Percentiles rank a stretch among this genome's conserved stretches.
Conservation (phyloP, 2,113 vertebrate species). For the Larimichthys crocea region DNA sequence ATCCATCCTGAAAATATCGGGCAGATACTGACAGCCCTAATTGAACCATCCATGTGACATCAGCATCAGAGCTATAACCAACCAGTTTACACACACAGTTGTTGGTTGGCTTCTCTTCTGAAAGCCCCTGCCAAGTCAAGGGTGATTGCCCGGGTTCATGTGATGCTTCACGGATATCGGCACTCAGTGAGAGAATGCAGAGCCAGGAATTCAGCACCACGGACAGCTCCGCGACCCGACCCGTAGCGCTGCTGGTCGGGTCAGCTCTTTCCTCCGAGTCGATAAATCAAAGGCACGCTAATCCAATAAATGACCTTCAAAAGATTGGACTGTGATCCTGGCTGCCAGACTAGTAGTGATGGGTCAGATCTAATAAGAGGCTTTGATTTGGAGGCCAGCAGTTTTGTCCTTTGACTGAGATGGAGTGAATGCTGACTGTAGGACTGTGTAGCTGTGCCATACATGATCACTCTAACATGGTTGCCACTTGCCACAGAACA, state of each 20-base stretch:
- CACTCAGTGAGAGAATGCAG: constrained; percentile 50
- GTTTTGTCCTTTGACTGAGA: constrained; percentile 36
- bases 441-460: background rate
- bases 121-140: constrained; percentile 56
- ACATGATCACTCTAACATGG: background rate
- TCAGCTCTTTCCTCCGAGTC: constrained; percentile 64
- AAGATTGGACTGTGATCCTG: constrained; percentile 61
- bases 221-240: constrained; percentile 58
- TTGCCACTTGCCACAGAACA: background rate
- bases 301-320: constrained; percentile 72
- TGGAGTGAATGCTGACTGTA: constrained; percentile 3
- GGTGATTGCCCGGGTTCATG: constrained; percentile 55
- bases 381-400: constrained; percentile 25
- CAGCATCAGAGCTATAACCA: constrained; percentile 22
- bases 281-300: constrained; percentile 66
- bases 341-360: constrained; percentile 49
- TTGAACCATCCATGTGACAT: constrained; percentile 36
- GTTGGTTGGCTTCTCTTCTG: constrained; percentile 48
- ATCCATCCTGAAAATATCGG: background rate
- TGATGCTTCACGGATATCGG: constrained; percentile 55
- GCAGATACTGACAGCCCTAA: background rate
- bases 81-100: constrained; percentile 34
- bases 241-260: constrained; percentile 41
- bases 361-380: constrained; percentile 62
- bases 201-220: constrained; percentile 59